Evolutionary conservation across 2,888 invertebrate species (phyloP).

Genomic region (Emesis russula): DNA sequence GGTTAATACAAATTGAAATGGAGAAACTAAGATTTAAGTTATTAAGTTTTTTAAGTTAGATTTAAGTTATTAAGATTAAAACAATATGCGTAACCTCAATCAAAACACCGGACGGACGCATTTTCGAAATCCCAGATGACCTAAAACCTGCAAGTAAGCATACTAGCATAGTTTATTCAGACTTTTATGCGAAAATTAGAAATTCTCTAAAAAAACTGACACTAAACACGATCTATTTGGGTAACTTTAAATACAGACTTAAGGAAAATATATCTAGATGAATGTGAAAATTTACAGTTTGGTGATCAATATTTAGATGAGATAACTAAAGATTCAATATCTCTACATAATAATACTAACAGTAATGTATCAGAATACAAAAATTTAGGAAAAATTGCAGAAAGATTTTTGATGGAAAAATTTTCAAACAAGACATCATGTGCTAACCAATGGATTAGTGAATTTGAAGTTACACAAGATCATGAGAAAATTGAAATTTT

Average conservation of each 20-base stretch:
- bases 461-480: conserved; percentile 59
- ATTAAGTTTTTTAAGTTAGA: too few species aligned
- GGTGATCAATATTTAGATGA: conserved; percentile 48
- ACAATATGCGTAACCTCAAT: too few species aligned
- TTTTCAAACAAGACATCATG: conserved; percentile 46
- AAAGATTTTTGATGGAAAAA: conserved; percentile 41
- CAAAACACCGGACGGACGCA: too few species aligned
- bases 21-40: too few species aligned
- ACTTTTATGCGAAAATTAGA: too few species aligned
- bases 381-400: conserved; percentile 15
- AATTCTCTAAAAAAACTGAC: too few species aligned
- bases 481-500: conserved; percentile 59
- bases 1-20: too few species aligned
- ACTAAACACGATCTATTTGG: conserved; percentile 4
- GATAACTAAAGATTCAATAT: conserved; percentile 14
- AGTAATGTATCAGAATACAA: background rate
- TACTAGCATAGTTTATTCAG: too few species aligned
- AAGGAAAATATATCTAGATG: conserved; percentile 50
- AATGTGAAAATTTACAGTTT: conserved; percentile 56
- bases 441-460: conserved; percentile 56
- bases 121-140: too few species aligned
- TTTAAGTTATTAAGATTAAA: too few species aligned
- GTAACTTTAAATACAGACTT: conserved; percentile 34
- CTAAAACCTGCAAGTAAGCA: too few species aligned
- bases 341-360: background rate